These are phyloP conservation scores for Morone saxatilis DNA, from an alignment of 2,113 vertebrate genomes.

Conservation along the genomic window DNA sequence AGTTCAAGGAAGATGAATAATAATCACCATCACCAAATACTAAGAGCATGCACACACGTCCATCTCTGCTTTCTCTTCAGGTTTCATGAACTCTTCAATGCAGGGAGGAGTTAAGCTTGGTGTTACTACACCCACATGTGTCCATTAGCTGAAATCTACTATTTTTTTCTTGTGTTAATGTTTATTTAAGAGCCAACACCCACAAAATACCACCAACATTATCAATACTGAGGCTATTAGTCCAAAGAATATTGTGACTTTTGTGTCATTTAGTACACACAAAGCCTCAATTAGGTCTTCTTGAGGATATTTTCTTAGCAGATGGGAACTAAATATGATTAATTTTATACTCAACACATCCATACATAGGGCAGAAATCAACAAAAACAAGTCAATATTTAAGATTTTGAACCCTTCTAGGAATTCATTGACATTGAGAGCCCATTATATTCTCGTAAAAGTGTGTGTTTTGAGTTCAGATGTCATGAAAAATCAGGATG, in stretches of 20 bases:
- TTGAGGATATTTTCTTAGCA: background rate
- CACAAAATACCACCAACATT: background rate
- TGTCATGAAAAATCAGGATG: conserved; percentile 12
- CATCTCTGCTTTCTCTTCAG: background rate
- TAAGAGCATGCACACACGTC: background rate
- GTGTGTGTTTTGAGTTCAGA: conserved; percentile 5
- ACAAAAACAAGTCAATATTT: background rate
- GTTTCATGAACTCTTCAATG: background rate
- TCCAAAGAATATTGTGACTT: no score
- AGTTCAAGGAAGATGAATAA: conserved; percentile 2
- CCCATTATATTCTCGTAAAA: background rate
- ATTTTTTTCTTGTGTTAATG: background rate
- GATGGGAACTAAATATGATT: conserved; percentile 5
- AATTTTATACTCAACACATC: background rate
- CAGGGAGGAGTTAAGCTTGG: background rate
- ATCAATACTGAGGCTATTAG: background rate
- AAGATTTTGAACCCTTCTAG: background rate
- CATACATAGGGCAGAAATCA: background rate
- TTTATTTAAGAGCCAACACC: background rate
- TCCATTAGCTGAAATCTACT: background rate
- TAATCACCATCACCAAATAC: background rate
- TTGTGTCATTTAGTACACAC: background rate
- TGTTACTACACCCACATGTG: background rate
- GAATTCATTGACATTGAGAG: background rate
- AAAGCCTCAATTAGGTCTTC: background rate